Evolutionary conservation across 2,113 vertebrate species (phyloP).

Genomic region (Albula goreensis): DNA sequence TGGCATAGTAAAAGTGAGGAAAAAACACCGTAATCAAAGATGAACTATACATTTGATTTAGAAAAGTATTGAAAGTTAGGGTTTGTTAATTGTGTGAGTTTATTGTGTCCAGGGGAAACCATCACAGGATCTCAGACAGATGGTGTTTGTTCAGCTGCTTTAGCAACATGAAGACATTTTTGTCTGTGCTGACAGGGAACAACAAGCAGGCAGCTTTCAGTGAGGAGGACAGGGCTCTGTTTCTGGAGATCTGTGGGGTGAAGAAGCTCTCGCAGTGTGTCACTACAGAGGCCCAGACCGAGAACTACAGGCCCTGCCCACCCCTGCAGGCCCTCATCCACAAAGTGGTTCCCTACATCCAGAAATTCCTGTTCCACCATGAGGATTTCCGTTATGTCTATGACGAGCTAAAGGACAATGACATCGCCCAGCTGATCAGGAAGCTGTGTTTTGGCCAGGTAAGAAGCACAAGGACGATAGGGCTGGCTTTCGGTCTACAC

Average conservation of each 20-base stretch:
- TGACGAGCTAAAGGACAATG: constrained; percentile 50
- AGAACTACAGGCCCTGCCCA: constrained; percentile 61
- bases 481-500: too few species aligned
- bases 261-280: constrained; percentile 59
- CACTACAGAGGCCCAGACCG: constrained; percentile 58
- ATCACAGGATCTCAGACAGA: not conserved
- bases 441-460: constrained; percentile 66
- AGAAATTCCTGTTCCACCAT: constrained; percentile 68
- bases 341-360: constrained; percentile 66
- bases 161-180: not conserved
- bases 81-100: not conserved
- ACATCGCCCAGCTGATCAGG: constrained; percentile 59
- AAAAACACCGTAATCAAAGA: too few species aligned
- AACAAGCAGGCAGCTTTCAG: constrained; percentile 45
- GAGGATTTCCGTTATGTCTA: constrained; percentile 58
- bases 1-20: too few species aligned
- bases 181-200: not conserved
- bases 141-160: not conserved
- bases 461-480: too few species aligned
- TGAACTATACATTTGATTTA: not conserved
- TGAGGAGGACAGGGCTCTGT: constrained; percentile 58
- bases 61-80: not conserved
- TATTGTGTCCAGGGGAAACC: not conserved
- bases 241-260: constrained; percentile 70
- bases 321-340: constrained; percentile 64